Conservation (phyloP, 2,113 vertebrate species). For the Castor canadensis region DNA sequence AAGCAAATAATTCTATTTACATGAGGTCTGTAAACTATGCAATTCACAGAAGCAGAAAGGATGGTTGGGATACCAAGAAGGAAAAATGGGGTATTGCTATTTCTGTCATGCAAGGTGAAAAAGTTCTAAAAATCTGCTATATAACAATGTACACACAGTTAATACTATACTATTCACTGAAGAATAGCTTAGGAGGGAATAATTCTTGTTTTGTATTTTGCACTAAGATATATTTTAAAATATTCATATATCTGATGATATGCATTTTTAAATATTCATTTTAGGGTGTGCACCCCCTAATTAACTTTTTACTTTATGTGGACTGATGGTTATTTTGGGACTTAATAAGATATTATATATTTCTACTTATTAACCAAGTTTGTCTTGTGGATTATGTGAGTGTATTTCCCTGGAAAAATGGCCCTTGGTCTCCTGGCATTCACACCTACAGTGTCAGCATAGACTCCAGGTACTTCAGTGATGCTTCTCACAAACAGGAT, state of each 20-base stretch:
- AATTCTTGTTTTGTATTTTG: not conserved
- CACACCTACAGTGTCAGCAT: no score
- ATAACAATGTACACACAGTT: not conserved
- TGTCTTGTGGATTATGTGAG: not conserved
- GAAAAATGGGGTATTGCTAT: no score
- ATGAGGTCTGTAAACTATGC: not conserved
- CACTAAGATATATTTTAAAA: no score
- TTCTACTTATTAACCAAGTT: not conserved
- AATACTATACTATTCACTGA: not conserved
- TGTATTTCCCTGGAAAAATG: not conserved
- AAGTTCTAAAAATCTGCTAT: not conserved
- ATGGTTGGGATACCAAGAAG: not conserved
- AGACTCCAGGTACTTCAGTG: not conserved
- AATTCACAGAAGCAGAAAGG: not conserved
- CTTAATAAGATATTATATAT: not conserved
- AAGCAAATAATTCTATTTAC: not conserved
- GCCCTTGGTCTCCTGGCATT: not conserved
- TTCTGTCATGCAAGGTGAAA: not conserved
- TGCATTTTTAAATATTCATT: not conserved
- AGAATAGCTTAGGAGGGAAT: not conserved
- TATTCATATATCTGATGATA: not conserved
- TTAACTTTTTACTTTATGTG: not conserved
- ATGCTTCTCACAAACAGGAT: not conserved
- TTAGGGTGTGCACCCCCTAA: not conserved
- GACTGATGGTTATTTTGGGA: not conserved